Base-by-base conservation (phyloP, 2,113 vertebrate species). In the Tachysurus fulvidraco region DNA sequence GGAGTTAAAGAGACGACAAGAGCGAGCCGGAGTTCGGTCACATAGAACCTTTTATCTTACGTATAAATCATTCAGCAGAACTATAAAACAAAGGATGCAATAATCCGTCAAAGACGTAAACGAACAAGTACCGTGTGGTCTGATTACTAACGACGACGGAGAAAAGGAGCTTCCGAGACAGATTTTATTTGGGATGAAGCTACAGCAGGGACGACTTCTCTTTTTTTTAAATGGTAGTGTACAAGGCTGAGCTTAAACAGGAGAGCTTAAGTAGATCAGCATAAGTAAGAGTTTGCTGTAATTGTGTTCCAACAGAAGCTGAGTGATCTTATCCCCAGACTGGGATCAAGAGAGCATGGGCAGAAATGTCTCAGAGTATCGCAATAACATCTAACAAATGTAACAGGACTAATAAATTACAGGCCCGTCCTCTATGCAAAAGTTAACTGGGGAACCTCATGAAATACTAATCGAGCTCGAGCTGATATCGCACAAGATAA, bases 251-350 rank as follows among this genome's bases (percentile, higher is more conserved):
- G 57, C 30, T 36, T 62, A 81, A 62, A 62, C 17, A 2, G 12
- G n/a, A 19, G 28, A 11, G 54, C 54, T 54, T 54, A 77, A 79
- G n/a, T 79, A 28, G 77, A 79, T 79, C 25, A 21, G 77, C 30
- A 36, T 57, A 14, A 10, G 9, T 79, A 79, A 11, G 28, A 57
- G 8, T 54, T 19, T 81, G 78, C 5, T 7, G 55, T 44, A 30
- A n/a, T n/a, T n/a, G n/a, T n/a, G n/a, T 85, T 62, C 44, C 28
- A 85, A 80, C 86, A 85, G 83, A 84, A 85, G 83, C 60, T 62
- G 55, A 79, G 50, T 87, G 85, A 89, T 85, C 60, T 89, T 81
- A 50, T 82, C 52, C 83, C 77, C 60, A 54, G 59, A 55, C 54
- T 4, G 50, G 78, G 46, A 59, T 65, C 52, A 84, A 25, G 13